Percentiles rank a stretch among this genome's conserved stretches.
Conservation (phyloP, 2,888 invertebrate species). For the Dicranocentrus wangi region DNA sequence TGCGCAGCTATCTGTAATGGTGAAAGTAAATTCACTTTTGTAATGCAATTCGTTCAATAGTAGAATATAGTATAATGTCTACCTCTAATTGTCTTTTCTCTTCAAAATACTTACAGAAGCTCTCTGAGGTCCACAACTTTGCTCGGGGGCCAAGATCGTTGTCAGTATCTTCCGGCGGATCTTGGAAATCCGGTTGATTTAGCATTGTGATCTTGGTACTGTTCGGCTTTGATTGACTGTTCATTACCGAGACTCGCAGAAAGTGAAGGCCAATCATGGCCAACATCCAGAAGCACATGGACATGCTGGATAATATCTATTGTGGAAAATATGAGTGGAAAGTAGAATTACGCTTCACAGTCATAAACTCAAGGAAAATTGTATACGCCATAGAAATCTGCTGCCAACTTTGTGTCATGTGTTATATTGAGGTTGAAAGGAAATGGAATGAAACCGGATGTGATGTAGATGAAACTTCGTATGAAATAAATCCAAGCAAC, state of each 20-base stretch:
- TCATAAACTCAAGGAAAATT: background rate
- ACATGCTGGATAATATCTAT: conserved; percentile 57
- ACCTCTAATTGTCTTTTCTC: no score
- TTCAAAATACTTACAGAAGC: conserved; percentile 45
- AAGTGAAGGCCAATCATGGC: conserved; percentile 50
- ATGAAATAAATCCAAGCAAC: no score
- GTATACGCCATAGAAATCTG: background rate
- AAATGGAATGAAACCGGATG: no score
- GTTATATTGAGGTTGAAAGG: background rate
- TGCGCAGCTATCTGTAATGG: conserved; percentile 37
- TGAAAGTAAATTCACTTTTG: background rate
- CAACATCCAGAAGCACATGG: conserved; percentile 51
- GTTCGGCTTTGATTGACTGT: conserved; percentile 19
- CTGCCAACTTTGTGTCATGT: background rate
- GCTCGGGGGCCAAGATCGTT: conserved; percentile 4
- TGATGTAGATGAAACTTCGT: no score
- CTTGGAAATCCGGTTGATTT: conserved; percentile 40
- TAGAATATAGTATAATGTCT: no score
- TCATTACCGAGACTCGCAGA: conserved; percentile 44
- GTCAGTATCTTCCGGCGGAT: conserved; percentile 37
- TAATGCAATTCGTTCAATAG: background rate
- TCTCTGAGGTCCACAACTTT: conserved; percentile 36
- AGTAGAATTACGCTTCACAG: background rate
- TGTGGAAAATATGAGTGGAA: no score
- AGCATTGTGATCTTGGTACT: conserved; percentile 28